Conservation (phyloP, 2,888 invertebrate genomes). For the Mayetiola destructor region DNA sequence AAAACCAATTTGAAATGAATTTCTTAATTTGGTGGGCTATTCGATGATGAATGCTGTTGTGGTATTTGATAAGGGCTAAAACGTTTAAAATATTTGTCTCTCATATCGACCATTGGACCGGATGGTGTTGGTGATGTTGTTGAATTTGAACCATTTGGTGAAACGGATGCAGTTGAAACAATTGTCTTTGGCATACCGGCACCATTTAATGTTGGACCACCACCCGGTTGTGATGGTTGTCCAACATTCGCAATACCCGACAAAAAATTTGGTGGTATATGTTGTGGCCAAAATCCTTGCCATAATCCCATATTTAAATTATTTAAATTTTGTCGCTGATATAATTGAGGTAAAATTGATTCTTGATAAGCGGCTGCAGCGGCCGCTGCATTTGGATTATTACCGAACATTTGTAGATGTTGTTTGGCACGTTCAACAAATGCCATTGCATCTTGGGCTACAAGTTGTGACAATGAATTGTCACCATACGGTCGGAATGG, state of each 20-base stretch:
- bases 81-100: constrained; percentile 31
- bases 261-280: constrained; percentile 34
- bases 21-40: constrained; percentile 14
- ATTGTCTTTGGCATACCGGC: too few relatives aligned
- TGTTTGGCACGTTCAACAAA: constrained; percentile 35
- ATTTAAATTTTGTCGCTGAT: constrained; percentile 32
- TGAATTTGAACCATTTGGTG: constrained; percentile 22
- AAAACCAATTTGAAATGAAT: neutral
- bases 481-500: constrained; percentile 35
- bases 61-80: constrained; percentile 31
- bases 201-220: neutral
- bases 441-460: constrained; percentile 33
- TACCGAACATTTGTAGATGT: constrained; percentile 36
- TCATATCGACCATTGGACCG: constrained; percentile 33
- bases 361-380: constrained; percentile 21
- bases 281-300: constrained; percentile 36
- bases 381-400: constrained; percentile 6
- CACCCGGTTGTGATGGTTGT: constrained; percentile 21
- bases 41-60: constrained; percentile 11
- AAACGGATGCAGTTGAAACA: constrained; percentile 25
- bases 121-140: constrained; percentile 22
- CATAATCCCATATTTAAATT: constrained; percentile 35
- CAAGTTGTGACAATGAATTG: constrained; percentile 33
- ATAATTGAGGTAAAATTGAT: constrained; percentile 34
- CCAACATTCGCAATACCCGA: constrained; percentile 26